Conservation (phyloP, 1,140 invertebrate species). For the Sitobion miscanthi region DNA sequence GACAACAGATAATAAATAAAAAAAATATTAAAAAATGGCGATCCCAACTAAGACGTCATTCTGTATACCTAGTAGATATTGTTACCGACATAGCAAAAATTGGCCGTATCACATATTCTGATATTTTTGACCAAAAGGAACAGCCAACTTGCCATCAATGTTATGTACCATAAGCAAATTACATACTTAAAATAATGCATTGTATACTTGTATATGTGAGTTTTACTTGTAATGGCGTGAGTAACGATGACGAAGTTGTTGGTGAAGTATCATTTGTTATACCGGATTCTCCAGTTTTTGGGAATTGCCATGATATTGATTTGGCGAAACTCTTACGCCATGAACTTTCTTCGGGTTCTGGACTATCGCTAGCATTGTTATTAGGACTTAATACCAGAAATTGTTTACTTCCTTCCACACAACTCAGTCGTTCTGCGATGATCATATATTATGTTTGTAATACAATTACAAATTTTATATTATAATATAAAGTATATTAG, state of each 20-base stretch:
- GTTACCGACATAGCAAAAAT: too few relatives aligned
- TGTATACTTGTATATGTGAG: background rate
- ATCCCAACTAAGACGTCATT: too few relatives aligned
- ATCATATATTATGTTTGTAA: background rate
- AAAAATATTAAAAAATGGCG: too few relatives aligned
- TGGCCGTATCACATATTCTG: too few relatives aligned
- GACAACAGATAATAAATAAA: too few relatives aligned
- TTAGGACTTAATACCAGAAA: constrained; percentile 41
- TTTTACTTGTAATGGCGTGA: constrained; percentile 48
- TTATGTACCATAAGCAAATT: too few relatives aligned
- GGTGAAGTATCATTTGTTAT: constrained; percentile 46
- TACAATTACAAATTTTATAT: background rate
- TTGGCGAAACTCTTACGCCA: constrained; percentile 53
- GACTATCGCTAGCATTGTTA: constrained; percentile 26
- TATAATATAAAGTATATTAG: background rate
- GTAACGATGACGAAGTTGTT: constrained; percentile 51
- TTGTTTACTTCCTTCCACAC: constrained; percentile 51
- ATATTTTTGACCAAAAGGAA: too few relatives aligned
- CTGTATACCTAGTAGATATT: too few relatives aligned
- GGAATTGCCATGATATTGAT: constrained; percentile 55
- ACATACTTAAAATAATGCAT: background rate
- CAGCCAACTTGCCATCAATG: too few relatives aligned
- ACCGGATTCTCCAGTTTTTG: constrained; percentile 45
- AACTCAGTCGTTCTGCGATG: constrained; percentile 41
- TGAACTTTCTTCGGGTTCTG: constrained; percentile 49